These are phyloP conservation scores for Incurvaria masculella DNA, from an alignment of 2,888 invertebrate species.

Conservation along the genomic window DNA sequence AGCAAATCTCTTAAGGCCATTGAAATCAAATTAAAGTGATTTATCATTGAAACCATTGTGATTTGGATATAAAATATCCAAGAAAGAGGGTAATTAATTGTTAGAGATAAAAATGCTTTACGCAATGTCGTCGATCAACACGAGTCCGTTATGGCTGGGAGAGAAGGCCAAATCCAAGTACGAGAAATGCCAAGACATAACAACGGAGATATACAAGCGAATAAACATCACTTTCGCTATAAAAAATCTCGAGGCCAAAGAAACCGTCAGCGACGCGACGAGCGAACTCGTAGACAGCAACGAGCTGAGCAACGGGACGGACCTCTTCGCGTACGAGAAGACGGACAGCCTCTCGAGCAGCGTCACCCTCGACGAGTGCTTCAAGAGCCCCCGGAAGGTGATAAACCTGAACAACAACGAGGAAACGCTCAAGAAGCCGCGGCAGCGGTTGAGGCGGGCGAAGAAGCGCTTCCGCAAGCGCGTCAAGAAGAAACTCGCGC, in stretches of 20 bases:
- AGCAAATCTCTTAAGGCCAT: too few species aligned
- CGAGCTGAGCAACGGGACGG: constrained; percentile 45
- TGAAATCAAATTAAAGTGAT: too few species aligned
- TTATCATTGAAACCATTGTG: too few species aligned
- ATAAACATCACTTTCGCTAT: constrained; percentile 50
- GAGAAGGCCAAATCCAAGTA: constrained; percentile 27
- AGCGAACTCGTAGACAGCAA: constrained; percentile 47
- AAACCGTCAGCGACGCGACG: background rate
- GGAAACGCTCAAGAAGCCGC: constrained; percentile 27
- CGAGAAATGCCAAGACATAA: constrained; percentile 47
- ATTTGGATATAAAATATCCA: too few species aligned
- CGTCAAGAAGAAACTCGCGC: constrained; percentile 36
- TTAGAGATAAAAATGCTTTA: background rate
- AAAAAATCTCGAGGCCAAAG: constrained; percentile 31
- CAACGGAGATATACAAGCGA: constrained; percentile 49
- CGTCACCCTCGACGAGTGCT: constrained; percentile 15
- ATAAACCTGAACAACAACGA: constrained; percentile 41
- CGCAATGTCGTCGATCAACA: background rate
- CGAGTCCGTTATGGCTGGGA: background rate
- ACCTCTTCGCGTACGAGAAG: constrained; percentile 46
- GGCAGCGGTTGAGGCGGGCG: constrained; percentile 28
- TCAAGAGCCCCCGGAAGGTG: constrained; percentile 27
- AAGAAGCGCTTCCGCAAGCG: constrained; percentile 35
- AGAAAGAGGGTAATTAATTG: too few species aligned
- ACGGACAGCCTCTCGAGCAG: constrained; percentile 39